Evolutionary conservation across 2,797 vertebrate genomes (phyloP).

Genomic region (Pipistrellus pipistrellus): DNA sequence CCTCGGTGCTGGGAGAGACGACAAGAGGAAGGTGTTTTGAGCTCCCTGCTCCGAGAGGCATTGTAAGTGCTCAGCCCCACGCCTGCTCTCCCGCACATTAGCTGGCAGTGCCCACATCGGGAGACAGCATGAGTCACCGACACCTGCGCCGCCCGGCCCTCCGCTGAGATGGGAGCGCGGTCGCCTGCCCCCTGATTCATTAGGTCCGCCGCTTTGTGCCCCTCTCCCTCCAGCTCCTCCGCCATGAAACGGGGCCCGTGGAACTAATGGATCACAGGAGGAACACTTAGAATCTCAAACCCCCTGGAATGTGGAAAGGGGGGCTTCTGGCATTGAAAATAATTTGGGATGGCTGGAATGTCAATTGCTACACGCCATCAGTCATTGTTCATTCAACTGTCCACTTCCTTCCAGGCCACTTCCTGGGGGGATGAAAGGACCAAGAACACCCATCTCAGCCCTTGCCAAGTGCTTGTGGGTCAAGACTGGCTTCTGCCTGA

Average conservation of each 20-base stretch:
- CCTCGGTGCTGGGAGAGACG: not conserved
- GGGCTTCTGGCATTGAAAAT: not conserved
- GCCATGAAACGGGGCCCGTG: not conserved
- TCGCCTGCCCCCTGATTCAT: not conserved
- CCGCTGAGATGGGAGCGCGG: not conserved
- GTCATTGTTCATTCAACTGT: not conserved
- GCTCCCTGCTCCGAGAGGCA: not conserved
- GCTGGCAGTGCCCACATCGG: accelerated
- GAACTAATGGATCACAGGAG: not conserved
- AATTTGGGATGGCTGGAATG: not conserved
- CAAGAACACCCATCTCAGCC: not conserved
- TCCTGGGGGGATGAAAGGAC: no score
- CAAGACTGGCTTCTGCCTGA: not conserved
- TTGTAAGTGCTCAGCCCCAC: not conserved
- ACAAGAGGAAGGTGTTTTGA: conserved; percentile 38
- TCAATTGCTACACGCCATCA: not conserved
- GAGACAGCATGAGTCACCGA: not conserved
- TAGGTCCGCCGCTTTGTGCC: not conserved
- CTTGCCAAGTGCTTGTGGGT: not conserved
- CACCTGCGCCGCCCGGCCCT: not conserved
- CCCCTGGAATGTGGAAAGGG: not conserved
- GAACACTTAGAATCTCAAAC: not conserved
- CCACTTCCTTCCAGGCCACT: not conserved
- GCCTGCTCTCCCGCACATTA: not conserved
- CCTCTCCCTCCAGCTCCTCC: not conserved